A percentile compares a stretch with the other conserved stretches of the same genome.
Evolutionary conservation across 2,888 invertebrate species (phyloP).

Genomic region (Lagria hirta): DNA sequence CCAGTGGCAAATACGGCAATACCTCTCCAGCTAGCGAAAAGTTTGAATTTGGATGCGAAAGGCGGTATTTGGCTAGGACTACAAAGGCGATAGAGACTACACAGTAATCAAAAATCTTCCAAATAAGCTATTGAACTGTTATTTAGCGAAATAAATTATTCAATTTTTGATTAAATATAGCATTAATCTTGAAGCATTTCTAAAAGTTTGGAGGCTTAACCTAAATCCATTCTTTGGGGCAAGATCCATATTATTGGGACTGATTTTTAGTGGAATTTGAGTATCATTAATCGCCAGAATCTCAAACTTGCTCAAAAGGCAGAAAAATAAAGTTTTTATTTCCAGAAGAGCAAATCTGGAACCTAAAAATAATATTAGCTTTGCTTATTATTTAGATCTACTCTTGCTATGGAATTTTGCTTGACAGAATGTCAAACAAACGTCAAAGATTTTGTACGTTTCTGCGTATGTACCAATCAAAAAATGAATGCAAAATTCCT

Average conservation of each 20-base stretch:
- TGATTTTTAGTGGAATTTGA: slow-evolving; percentile 35
- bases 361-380: slow-evolving; percentile 39
- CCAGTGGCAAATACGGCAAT: slow-evolving; percentile 41
- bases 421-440: neutral
- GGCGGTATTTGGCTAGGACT: slow-evolving; percentile 36
- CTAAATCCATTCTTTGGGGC: slow-evolving; percentile 48
- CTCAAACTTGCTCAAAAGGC: slow-evolving; percentile 45
- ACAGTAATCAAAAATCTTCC: too few species aligned
- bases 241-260: slow-evolving; percentile 48
- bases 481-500: too few species aligned
- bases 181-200: too few species aligned
- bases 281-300: slow-evolving; percentile 31
- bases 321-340: slow-evolving; percentile 49
- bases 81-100: slow-evolving; percentile 12
- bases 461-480: too few species aligned
- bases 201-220: slow-evolving; percentile 21
- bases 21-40: slow-evolving; percentile 34
- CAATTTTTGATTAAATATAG: too few species aligned
- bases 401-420: neutral
- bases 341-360: slow-evolving; percentile 52
- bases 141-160: too few species aligned
- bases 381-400: too few species aligned
- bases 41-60: slow-evolving; percentile 31
- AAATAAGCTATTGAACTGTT: too few species aligned
- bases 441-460: too few species aligned